Base-by-base conservation (phyloP, 1,140 invertebrate genomes). In the Euborellia annulipes region DNA sequence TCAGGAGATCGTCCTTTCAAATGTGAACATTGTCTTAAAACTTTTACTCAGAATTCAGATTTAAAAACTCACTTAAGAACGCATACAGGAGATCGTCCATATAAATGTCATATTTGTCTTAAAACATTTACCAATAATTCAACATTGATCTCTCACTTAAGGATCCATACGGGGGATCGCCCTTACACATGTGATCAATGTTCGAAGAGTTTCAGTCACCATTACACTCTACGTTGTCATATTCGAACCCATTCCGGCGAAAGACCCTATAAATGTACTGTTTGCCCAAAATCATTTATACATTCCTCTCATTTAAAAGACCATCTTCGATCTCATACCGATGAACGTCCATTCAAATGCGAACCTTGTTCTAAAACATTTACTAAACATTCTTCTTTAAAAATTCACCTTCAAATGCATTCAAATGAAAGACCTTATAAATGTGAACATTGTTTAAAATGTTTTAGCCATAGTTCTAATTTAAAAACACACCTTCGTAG, bases 211-310 rank as follows among this genome's bases (percentile, higher is more conserved):
- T 76, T 73, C 56, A 76, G 72, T 46, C 78, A 76, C 0, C 70
- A 71, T 23, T 72, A 75, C 55, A 58, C 38, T n/a, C 37, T 70
- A 44, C 72, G 80, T 46, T 79, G 81, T 17, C 82, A 85, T 61
- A 73, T 82, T 50, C 66, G 80, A 52, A 75, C 77, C 52, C 82
- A 85, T 62, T 82, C 79, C 18, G 82, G 82, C 7, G 78, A 83
- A 55, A 70, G 79, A 49, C 82, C 82, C 0, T 85, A 82, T 58
- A 70, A 71, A 52, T 85, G 82, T 58, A 63, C 65, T 37, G 68
- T 72, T 41, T 86, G 83, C 57, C 62, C 67, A 4, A 75, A 81
- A 54, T 73, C 72, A 0, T 78, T 75, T 54, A 44, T 36, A 17
- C 44, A 45, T n/a, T n/a, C n/a, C n/a, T n/a, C n/a, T n/a, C n/a